Evolutionary conservation across 2,888 invertebrate genomes (phyloP), one percentile per base, ranked within the genome.

Genomic region (Anthrax anthrax): DNA sequence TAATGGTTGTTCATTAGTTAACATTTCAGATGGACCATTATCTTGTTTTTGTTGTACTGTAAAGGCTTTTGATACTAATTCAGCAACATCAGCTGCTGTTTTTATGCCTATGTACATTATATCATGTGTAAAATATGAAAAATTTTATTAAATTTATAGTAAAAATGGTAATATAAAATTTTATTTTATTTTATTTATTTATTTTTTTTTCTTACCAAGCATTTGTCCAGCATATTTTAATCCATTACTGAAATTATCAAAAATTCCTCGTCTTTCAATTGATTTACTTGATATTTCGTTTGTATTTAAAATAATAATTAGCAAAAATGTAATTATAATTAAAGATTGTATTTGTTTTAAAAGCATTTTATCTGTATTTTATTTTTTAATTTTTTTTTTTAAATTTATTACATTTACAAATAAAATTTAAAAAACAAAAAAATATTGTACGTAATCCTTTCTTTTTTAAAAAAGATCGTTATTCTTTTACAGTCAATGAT

Each of bases 51-150:
- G 40, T 9, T 49, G 37, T 18, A 43, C n/a, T 32, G n/a, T 46
- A 50, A 78, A 74, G 18, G 77, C 74, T 50, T 72, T 70, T 12
- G 74, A 72, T 12, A 80, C 78, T 50, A 80, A 62, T 59, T 74
- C 72, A 2, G 78, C 76, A 43, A 83, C 78, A 55, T 74, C 74
- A 29, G 69, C 72, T 0, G 76, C 75, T 0, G 67, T 65, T 38
- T 67, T 68, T n/a, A 69, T 63, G 46, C 69, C 64, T 64, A 45
- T 19, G 18, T 34, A 16, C 10, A 18, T 17, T 4, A 36, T 36
- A 8, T 14, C 5, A 3, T n/a, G 36, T 17, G 1, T 37, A 16
- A 1, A 36, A 9, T 36, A 16, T 6, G 9, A 14, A 29, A 32
- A 32, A 12, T 32, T 32, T 9, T 12, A 32, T 12, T 32, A 32